Base-by-base conservation (phyloP, 1,140 invertebrate species). In the Cylas formicarius region DNA sequence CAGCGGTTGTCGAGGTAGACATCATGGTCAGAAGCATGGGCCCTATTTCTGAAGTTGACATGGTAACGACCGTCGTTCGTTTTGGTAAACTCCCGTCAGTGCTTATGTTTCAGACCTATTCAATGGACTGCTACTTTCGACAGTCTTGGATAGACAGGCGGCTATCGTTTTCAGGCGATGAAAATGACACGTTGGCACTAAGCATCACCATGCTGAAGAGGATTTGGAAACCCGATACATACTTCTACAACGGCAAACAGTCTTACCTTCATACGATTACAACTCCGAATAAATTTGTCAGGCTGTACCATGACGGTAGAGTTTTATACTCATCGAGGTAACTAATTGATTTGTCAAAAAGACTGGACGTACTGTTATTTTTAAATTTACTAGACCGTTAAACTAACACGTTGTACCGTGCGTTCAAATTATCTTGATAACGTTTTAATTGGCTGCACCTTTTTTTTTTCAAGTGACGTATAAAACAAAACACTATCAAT, bases 211-310 rank as follows among this genome's bases (percentile, higher is more conserved):
- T 85, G 80, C 63, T 86, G 48, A 75, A 76, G 9, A 69, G 77
- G 49, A 89, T 92, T 46, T 92, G 90, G 89, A 88, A 86, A 61
- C 89, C 89, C 2, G 87, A 92, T 68, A 91, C 87, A 8, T 90
- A 86, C 65, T 89, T 92, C 62, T 80, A 84, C 63, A 92, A 91
- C 67, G 86, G 80, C 24, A 84, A 84, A 61, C 77, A 86, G 47
- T 86, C 82, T 50, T 86, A 89, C 66, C 72, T 90, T 9, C 90
- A 92, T 67, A 90, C 85, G 32, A 87, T 93, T 51, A 91, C 90
- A 4, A 84, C 85, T 3, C 88, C 88, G 1, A 93, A 93, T 68
- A 88, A 88, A 65, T 89, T 92, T 57, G 82, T 93, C 11, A 70
- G 89, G 27, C 77, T 92, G 7, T 79, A 78, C 65, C 77, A 82